These are phyloP conservation scores for Myocastor coypus DNA, from an alignment of 2,113 vertebrate species.

Conservation along the genomic window DNA sequence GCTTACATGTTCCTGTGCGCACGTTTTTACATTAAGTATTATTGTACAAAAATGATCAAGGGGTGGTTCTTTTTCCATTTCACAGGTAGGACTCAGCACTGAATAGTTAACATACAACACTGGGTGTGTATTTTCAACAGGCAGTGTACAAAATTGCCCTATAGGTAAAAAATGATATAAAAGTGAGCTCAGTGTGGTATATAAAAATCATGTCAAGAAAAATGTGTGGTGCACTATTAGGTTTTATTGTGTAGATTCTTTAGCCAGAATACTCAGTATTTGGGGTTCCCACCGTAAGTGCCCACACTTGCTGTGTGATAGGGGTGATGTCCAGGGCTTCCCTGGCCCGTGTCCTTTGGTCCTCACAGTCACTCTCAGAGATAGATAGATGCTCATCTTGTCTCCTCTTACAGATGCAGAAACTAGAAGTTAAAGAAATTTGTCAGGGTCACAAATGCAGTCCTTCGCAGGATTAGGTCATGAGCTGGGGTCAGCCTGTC, in stretches of 20 bases:
- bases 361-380: neutral
- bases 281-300: neutral
- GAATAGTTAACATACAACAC: neutral
- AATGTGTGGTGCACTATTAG: neutral
- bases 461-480: neutral
- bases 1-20: constrained; percentile 17
- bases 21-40: constrained; percentile 23
- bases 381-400: neutral
- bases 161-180: neutral
- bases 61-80: neutral
- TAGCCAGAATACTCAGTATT: constrained; percentile 6
- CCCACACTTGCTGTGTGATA: neutral
- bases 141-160: neutral
- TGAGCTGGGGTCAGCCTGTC: neutral
- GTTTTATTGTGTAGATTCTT: constrained; percentile 25
- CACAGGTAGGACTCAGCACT: neutral
- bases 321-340: neutral
- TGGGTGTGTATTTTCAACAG: neutral
- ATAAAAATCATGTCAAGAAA: constrained; percentile 5
- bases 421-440: constrained; percentile 22
- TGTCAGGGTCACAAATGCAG: neutral
- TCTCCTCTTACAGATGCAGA: neutral
- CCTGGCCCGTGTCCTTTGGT: neutral
- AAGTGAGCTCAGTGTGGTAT: neutral
- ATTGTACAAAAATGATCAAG: neutral